Evolutionary conservation across 2,888 invertebrate species (phyloP).

Genomic region (Drosophila borborema): DNA sequence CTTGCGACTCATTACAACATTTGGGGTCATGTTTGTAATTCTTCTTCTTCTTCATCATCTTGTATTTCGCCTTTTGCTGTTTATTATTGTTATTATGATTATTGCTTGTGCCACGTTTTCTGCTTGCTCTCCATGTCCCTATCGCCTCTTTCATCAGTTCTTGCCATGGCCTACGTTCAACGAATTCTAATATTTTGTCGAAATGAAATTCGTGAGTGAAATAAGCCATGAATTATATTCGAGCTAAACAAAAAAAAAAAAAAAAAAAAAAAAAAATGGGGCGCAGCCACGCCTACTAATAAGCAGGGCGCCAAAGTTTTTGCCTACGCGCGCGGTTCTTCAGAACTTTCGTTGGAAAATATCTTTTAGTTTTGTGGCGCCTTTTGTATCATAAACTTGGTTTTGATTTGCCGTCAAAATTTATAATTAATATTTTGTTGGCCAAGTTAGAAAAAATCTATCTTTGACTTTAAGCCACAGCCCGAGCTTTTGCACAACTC

Average conservation of each 20-base stretch:
- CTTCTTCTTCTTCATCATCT: not conserved
- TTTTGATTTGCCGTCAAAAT: constrained; percentile 57
- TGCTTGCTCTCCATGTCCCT: not conserved
- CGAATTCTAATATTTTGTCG: constrained; percentile 74
- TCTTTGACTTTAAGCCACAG: not conserved
- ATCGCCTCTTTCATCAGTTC: constrained; percentile 16
- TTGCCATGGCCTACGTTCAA: constrained; percentile 38
- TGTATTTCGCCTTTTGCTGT: constrained; percentile 14
- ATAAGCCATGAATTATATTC: constrained; percentile 62
- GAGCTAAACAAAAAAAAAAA: constrained; percentile 24
- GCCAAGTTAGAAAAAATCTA: constrained; percentile 7
- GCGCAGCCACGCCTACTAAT: not conserved
- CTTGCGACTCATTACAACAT: constrained; percentile 49
- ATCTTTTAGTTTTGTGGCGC: constrained; percentile 55
- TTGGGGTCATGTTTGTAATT: constrained; percentile 26
- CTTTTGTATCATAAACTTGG: constrained; percentile 21
- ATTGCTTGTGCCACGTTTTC: constrained; percentile 53
- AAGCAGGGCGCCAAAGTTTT: constrained; percentile 45
- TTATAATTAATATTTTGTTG: constrained; percentile 38
- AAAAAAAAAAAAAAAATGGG: constrained; percentile 1
- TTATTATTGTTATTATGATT: constrained; percentile 55
- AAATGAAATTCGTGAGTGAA: constrained; percentile 79
- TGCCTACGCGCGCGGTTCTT: constrained; percentile 42
- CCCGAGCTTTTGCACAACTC: not conserved
- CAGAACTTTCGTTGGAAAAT: constrained; percentile 41